Conservation (phyloP, 2,797 vertebrate species). For the Chaetophractus vellerosus region DNA sequence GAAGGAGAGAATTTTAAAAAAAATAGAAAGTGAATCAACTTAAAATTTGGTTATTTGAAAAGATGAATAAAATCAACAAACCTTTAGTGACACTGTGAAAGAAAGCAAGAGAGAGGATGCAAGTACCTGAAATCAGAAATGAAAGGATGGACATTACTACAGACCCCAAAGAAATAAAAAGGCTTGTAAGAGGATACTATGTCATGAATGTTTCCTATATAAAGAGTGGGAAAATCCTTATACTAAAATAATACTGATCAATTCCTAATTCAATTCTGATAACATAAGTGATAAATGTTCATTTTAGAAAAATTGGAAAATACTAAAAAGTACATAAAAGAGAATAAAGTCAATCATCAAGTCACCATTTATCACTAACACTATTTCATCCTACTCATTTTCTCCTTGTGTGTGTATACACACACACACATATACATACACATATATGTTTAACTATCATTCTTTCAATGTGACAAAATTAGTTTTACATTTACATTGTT, state of each 20-base stretch:
- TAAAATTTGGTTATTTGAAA: no score
- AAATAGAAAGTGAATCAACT: no score
- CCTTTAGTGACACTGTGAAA: no score
- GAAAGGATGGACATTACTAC: no score
- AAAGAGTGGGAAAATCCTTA: background rate
- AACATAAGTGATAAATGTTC: background rate
- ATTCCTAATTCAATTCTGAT: background rate
- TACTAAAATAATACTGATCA: background rate
- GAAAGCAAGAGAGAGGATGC: no score
- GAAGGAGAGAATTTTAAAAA: no score
- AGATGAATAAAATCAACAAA: no score
- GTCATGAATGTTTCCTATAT: background rate
- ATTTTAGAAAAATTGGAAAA: background rate
- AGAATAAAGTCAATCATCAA: background rate
- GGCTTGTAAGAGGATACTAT: no score
- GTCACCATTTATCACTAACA: background rate
- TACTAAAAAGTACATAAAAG: background rate
- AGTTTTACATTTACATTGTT: conserved; percentile 8
- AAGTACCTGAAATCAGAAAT: no score
- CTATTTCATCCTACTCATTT: background rate
- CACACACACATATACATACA: no score
- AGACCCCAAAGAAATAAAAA: no score
- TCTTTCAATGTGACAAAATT: background rate
- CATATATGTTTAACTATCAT: background rate
- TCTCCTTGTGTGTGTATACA: background rate